Evolutionary conservation across 2,888 invertebrate genomes (phyloP).

Genomic region (Epirrhoe tristata): DNA sequence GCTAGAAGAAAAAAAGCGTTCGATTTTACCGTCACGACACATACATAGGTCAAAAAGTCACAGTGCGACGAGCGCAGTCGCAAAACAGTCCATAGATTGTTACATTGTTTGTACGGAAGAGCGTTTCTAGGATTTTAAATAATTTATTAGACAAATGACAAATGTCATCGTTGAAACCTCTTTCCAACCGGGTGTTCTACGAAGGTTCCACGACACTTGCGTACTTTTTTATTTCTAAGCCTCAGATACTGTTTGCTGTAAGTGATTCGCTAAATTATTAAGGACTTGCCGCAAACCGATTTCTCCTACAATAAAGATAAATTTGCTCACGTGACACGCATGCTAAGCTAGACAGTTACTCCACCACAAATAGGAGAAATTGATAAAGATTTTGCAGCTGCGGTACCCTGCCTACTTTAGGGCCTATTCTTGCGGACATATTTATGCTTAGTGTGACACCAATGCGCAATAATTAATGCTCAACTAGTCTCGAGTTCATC

Average conservation of each 20-base stretch:
- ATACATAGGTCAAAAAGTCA: no score
- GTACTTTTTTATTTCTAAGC: no score
- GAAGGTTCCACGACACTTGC: no score
- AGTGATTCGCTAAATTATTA: slow-evolving; percentile 19
- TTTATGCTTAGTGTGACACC: slow-evolving; percentile 18
- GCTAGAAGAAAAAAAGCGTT: no score
- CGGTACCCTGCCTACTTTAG: slow-evolving; percentile 24
- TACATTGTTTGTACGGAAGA: no score
- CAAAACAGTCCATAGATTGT: no score
- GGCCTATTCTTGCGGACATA: slow-evolving; percentile 17
- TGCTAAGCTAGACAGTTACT: slow-evolving; percentile 15
- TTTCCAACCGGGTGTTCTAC: no score
- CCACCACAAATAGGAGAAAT: slow-evolving; percentile 28
- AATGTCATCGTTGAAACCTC: no score
- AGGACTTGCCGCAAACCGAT: slow-evolving; percentile 19
- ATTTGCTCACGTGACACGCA: slow-evolving; percentile 27
- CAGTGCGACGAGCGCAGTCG: no score
- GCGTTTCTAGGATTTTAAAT: no score
- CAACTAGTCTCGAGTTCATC: neutral
- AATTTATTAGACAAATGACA: no score
- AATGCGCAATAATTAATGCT: slow-evolving; percentile 12
- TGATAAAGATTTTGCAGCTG: slow-evolving; percentile 31
- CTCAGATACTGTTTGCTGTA: neutral
- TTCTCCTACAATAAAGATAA: slow-evolving; percentile 33
- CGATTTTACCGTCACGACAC: no score